Evolutionary conservation across 2,888 invertebrate genomes (phyloP).

Genomic region (Myopa testacea): DNA sequence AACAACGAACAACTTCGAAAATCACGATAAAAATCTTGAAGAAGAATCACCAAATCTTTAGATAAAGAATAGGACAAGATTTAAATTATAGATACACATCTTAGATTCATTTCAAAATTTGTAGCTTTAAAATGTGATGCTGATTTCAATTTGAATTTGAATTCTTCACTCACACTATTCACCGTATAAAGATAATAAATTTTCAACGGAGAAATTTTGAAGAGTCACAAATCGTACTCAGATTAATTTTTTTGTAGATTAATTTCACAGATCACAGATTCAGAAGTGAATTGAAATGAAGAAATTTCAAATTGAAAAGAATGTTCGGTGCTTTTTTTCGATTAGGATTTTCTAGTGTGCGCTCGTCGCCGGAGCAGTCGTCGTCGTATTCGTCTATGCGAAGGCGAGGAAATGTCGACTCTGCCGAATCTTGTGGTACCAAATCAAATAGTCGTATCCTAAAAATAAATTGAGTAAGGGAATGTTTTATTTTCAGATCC

Average conservation of each 20-base stretch:
- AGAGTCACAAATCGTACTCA: too few relatives aligned
- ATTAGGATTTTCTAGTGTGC: constrained; percentile 42
- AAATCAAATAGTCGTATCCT: constrained; percentile 49
- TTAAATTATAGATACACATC: constrained; percentile 47
- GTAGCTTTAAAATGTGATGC: not conserved
- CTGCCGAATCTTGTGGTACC: constrained; percentile 51
- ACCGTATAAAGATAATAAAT: not conserved
- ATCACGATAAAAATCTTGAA: constrained; percentile 24
- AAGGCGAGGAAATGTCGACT: constrained; percentile 56
- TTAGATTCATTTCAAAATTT: constrained; percentile 19
- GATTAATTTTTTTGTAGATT: not conserved
- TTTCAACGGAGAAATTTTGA: too few relatives aligned
- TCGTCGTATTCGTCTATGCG: constrained; percentile 50
- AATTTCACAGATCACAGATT: not conserved
- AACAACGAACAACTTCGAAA: constrained; percentile 38
- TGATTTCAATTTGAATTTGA: not conserved
- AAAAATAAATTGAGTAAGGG: constrained; percentile 57
- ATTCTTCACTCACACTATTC: too few relatives aligned
- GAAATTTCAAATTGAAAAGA: constrained; percentile 19
- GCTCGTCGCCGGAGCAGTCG: constrained; percentile 30
- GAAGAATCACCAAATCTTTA: constrained; percentile 34
- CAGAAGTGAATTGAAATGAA: not conserved
- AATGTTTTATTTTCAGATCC: constrained; percentile 51
- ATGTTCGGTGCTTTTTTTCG: constrained; percentile 48
- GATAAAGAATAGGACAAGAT: constrained; percentile 24